These are phyloP conservation scores for Pterocles burchelli DNA, from an alignment of 2,113 vertebrate species.

Conservation along the genomic window DNA sequence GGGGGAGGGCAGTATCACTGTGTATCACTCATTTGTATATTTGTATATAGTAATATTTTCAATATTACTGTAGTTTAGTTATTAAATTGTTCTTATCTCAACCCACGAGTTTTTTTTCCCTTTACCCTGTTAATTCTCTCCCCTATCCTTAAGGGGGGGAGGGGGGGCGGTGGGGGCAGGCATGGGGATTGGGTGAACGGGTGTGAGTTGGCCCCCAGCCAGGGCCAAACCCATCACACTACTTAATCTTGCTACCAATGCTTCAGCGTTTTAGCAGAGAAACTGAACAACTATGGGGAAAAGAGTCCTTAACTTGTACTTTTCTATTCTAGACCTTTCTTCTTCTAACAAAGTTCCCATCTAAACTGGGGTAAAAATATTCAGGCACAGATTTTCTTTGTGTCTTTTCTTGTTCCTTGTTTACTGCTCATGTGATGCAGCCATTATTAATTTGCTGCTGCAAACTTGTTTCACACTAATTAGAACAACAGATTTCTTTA, in stretches of 20 bases:
- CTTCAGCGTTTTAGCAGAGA: background rate
- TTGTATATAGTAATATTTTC: too few species aligned
- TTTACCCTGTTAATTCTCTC: too few species aligned
- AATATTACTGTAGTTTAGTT: too few species aligned
- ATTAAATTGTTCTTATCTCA: too few species aligned
- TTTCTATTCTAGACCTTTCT: background rate
- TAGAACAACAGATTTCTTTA: conserved; percentile 35
- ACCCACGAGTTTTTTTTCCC: too few species aligned
- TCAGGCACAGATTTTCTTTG: background rate
- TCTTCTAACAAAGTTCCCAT: background rate
- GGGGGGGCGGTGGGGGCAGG: too few species aligned
- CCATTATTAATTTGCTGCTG: background rate
- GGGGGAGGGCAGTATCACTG: too few species aligned
- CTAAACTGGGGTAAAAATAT: background rate
- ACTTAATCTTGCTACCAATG: background rate
- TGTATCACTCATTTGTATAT: too few species aligned
- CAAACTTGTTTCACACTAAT: conserved; percentile 8
- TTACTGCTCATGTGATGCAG: conserved; percentile 28
- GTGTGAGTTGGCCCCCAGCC: too few species aligned
- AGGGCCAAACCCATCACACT: background rate
- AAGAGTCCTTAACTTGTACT: background rate
- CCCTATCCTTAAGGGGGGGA: too few species aligned
- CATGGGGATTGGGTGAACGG: too few species aligned
- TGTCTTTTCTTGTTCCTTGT: background rate
- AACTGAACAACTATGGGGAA: background rate